Base-by-base conservation (phyloP, 2,888 invertebrate species). In the Invenusta paracnida region DNA sequence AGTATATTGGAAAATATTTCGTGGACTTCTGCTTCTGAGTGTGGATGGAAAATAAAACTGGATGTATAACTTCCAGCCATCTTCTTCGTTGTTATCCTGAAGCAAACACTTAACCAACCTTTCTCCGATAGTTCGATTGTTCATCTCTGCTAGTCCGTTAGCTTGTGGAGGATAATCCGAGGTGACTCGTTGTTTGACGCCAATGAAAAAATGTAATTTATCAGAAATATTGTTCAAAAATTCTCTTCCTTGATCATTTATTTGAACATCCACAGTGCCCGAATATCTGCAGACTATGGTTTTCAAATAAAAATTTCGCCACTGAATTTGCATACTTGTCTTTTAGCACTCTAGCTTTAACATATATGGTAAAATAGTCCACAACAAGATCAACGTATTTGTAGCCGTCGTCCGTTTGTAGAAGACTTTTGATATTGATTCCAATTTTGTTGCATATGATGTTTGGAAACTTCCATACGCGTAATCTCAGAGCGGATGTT, bases 1-100 rank as follows among this genome's bases (percentile, higher is more conserved):
- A 73, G 73, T 73, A 73, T 73, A 73, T 73, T 13, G 73, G 73
- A 73, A 25, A 13, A 73, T 73, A 73, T 73, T 73, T 73, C 2
- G 73, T 73, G 27, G 73, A 73, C 73, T 73, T 73, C 73, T 73
- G 73, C 25, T 73, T 73, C 17, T 73, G 73, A 5, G 48, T 48
- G 48, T 17, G 48, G 5, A 48, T 48, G 48, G 17, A 5, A 48
- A 48, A 48, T 48, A 48, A 48, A 48, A 48, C 48, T 48, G 48
- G 5, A 48, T 48, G 48, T 17, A 48, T 48, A 48, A 48, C 48
- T 17, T 17, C 5, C 48, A 48, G 17, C 48, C 48, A 48, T 48
- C 48, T n/a, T n/a, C n/a, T n/a, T n/a, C n/a, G n/a, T 48, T 48
- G 48, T 5, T 5, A 48, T 48, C 17, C 17, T 48, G 48, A 48